Evolutionary conservation across 2,797 vertebrate genomes (phyloP).

Genomic region (Lemur catta): DNA sequence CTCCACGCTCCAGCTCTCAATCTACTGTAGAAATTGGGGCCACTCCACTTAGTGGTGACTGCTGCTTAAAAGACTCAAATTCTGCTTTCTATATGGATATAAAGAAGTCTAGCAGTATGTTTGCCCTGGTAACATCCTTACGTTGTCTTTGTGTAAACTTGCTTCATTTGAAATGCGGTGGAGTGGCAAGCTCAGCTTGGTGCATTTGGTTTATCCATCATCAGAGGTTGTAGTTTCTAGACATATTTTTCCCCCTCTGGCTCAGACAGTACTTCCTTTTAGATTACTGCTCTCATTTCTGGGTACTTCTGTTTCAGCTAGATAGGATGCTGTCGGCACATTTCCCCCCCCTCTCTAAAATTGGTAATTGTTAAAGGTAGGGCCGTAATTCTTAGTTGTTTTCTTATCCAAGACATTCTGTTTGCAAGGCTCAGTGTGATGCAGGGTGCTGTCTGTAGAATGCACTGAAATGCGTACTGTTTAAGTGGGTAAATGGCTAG

Average conservation of each 20-base stretch:
- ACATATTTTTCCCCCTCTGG: background rate
- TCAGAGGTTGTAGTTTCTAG: constrained; percentile 47
- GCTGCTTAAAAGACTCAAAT: background rate
- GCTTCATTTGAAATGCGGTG: background rate
- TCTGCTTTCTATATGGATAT: background rate
- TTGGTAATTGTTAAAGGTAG: constrained; percentile 51
- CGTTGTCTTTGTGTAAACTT: background rate
- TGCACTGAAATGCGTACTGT: background rate
- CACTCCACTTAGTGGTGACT: background rate
- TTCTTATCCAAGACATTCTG: background rate
- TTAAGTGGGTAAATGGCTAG: constrained; percentile 23
- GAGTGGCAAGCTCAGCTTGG: background rate
- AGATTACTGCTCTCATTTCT: constrained; percentile 39
- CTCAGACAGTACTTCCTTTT: constrained; percentile 66
- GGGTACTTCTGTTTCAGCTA: constrained; percentile 46
- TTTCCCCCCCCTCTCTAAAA: background rate
- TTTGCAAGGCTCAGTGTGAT: background rate
- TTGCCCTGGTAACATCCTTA: background rate
- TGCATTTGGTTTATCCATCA: constrained; percentile 56
- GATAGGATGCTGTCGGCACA: constrained; percentile 57
- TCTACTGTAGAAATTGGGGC: background rate
- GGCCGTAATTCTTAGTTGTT: constrained; percentile 21
- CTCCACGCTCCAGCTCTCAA: background rate
- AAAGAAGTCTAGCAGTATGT: background rate
- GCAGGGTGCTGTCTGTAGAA: background rate